Conservation (phyloP, 2,888 invertebrate species). For the Zele albiditarsus region DNA sequence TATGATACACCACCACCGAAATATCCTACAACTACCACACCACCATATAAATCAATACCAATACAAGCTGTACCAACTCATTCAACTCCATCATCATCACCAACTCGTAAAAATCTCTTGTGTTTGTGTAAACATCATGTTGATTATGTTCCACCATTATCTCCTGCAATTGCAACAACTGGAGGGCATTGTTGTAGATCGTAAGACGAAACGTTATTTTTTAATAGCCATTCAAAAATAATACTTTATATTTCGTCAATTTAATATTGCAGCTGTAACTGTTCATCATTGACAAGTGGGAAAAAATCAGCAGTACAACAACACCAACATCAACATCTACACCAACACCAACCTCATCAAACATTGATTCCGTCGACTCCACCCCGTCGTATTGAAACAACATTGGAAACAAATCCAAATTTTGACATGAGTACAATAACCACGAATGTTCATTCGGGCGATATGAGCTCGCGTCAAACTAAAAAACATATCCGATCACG, state of each 20-base stretch:
- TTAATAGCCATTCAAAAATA: background rate
- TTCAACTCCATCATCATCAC: constrained; percentile 1
- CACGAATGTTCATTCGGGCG: constrained; percentile 31
- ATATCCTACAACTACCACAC: constrained; percentile 29
- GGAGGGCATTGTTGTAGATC: constrained; percentile 4
- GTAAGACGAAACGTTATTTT: constrained; percentile 2
- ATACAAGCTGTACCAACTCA: background rate
- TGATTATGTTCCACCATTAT: background rate
- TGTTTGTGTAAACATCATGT: background rate
- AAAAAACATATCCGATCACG: background rate
- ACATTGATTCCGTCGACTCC: constrained; percentile 30
- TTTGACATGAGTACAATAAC: constrained; percentile 42
- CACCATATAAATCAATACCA: constrained; percentile 6
- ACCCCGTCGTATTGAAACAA: constrained; percentile 38
- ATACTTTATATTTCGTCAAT: background rate
- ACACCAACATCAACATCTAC: constrained; percentile 19
- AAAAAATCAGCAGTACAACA: constrained; percentile 9
- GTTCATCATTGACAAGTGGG: constrained; percentile 16
- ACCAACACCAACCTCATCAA: constrained; percentile 19
- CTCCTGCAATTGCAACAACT: background rate
- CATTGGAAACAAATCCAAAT: constrained; percentile 26
- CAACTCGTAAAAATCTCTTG: background rate
- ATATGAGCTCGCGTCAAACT: background rate
- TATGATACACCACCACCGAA: constrained; percentile 11
- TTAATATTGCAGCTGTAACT: constrained; percentile 39